A percentile compares a stretch with the other conserved stretches of the same genome.
Conservation (phyloP, 1,140 invertebrate species). For the Ridgeia piscesae region DNA sequence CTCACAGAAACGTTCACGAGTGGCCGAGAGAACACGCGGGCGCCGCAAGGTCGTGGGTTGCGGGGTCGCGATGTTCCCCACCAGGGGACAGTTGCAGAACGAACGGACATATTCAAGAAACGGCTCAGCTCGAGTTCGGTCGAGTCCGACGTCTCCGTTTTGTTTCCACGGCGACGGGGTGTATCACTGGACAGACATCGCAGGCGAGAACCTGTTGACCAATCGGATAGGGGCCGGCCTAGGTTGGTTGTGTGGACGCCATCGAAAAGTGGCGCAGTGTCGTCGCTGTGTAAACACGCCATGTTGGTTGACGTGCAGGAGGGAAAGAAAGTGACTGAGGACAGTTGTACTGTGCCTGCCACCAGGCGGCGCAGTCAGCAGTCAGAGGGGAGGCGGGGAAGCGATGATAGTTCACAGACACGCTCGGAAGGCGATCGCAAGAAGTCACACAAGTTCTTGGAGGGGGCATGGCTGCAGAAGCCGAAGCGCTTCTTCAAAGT, state of each 20-base stretch:
- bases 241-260: background rate
- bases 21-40: background rate
- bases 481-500: slow-evolving; percentile 1
- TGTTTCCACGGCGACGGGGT: background rate
- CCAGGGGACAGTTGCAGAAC: background rate
- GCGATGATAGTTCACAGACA: background rate
- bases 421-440: background rate
- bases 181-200: background rate
- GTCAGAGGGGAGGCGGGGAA: background rate
- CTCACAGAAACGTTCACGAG: background rate
- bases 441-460: slow-evolving; percentile 2
- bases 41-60: background rate
- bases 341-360: background rate
- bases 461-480: slow-evolving; percentile 2
- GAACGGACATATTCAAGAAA: background rate
- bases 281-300: background rate
- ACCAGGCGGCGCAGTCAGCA: background rate
- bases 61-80: background rate
- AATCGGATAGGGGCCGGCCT: background rate
- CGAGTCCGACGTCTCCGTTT: background rate
- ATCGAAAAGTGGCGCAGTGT: background rate
- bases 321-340: background rate
- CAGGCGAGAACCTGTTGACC: background rate
- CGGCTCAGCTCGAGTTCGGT: background rate
- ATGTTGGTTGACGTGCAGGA: background rate